Evolutionary conservation across 2,113 vertebrate species (phyloP), one percentile per base, ranked within the genome.

Genomic region (Callionymus lyra): DNA sequence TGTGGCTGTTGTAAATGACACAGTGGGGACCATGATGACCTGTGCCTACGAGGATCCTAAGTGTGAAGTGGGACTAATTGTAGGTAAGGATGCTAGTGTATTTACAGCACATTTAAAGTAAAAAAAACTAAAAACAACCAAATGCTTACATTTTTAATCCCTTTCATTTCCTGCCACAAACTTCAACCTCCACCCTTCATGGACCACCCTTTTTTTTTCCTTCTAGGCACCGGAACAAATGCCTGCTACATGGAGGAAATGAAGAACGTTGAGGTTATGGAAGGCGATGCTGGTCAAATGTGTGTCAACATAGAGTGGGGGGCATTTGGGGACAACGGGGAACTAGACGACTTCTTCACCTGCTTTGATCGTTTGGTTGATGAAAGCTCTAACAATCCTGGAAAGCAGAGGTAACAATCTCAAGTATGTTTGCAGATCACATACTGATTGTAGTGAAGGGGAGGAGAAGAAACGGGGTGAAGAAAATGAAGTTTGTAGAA

Each of bases 231-330:
- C 0, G 95, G 95, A 48, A 94, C 88, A 55, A 98, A 98, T 0
- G 89, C 85, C 46, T 98, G 95, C 68, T 98, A 97, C 85, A 98
- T 98, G 94, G 95, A 98, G 77, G 95, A 98, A 82, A 91, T 97
- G 90, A 66, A 67, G 19, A 96, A 98, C 1, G 83, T 98, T 34
- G 91, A 97, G 60, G 74, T 93, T 74, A 89, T 93, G 71, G 89
- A 90, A 5, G 91, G 91, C 1, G 77, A 91, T 0, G 84, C 89
- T 11, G 95, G 94, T 4, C 85, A 76, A 9, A 98, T 98, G 95
- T 98, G 94, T 6, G 45, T 98, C 61, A 99, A 98, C 75, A 91
- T 94, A 88, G 95, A 99, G 57, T 99, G 95, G 95, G 95, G 94
- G 0, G 94, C 90, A 0, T 99, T 98, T 0, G 95, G 95, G 6